These are phyloP conservation scores for Kradibia gibbosae DNA, from an alignment of 1,140 invertebrate genomes.

Conservation along the genomic window DNA sequence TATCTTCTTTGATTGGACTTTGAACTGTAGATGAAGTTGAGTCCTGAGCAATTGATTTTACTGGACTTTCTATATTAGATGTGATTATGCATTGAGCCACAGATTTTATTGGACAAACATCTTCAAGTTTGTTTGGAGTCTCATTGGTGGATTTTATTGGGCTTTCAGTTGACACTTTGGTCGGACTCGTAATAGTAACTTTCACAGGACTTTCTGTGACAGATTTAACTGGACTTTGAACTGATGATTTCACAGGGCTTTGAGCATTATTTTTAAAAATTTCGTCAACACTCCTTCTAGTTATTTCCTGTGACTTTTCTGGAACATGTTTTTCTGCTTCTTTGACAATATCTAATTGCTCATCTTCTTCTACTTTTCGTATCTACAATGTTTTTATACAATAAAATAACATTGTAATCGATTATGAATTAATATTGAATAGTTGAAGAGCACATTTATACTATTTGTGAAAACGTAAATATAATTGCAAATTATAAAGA, in stretches of 20 bases:
- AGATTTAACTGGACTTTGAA: slow-evolving; percentile 27
- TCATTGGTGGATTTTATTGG: slow-evolving; percentile 21
- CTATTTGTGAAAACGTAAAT: too few relatives aligned
- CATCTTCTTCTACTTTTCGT: neutral
- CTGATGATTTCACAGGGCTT: slow-evolving; percentile 37
- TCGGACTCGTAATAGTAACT: slow-evolving; percentile 27
- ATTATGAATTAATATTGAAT: too few relatives aligned
- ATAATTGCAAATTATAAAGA: neutral
- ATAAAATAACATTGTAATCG: neutral
- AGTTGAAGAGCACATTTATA: too few relatives aligned
- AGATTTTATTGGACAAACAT: slow-evolving; percentile 34
- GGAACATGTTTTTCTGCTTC: slow-evolving; percentile 44
- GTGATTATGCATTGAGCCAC: slow-evolving; percentile 24
- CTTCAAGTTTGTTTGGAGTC: neutral
- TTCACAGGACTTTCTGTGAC: slow-evolving; percentile 42
- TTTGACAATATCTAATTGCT: slow-evolving; percentile 47
- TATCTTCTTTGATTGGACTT: neutral
- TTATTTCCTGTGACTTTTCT: slow-evolving; percentile 48
- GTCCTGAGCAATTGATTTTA: slow-evolving; percentile 9
- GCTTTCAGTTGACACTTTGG: slow-evolving; percentile 16
- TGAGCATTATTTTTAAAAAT: slow-evolving; percentile 33
- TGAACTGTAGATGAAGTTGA: neutral
- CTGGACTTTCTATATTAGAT: slow-evolving; percentile 7
- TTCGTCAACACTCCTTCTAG: slow-evolving; percentile 53
- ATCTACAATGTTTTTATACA: neutral